Conservation (phyloP, 2,888 invertebrate species). For the Seira sanloemensis region DNA sequence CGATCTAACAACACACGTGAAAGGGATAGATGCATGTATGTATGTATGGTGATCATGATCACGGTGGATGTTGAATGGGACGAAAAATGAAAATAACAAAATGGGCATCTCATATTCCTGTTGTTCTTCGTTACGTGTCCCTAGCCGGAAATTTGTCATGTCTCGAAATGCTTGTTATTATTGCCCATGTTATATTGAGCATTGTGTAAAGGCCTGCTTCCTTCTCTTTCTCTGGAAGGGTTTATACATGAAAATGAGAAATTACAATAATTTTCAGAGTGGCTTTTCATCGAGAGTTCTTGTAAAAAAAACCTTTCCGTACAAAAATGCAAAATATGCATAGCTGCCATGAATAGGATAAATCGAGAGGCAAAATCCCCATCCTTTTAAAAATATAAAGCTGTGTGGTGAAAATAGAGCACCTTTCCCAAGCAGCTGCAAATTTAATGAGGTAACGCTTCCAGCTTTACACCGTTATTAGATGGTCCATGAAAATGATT, state of each 20-base stretch:
- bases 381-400: too few species aligned
- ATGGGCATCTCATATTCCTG: slow-evolving; percentile 24
- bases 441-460: too few species aligned
- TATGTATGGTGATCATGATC: neutral
- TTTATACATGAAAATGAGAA: slow-evolving; percentile 28
- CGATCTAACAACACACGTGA: too few species aligned
- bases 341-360: too few species aligned
- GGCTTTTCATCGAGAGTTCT: neutral
- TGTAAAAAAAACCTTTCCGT: neutral
- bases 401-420: too few species aligned
- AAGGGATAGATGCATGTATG: too few species aligned
- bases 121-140: slow-evolving; percentile 25
- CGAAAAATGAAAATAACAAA: slow-evolving; percentile 21
- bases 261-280: neutral
- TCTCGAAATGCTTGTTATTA: neutral
- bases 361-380: too few species aligned
- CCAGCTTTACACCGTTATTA: too few species aligned
- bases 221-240: neutral
- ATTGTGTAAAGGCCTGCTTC: too few species aligned
- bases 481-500: too few species aligned
- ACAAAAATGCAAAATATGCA: too few species aligned
- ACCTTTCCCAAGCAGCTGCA: too few species aligned
- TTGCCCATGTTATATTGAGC: slow-evolving; percentile 16
- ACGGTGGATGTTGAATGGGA: neutral
- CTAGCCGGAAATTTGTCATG: slow-evolving; percentile 45